Percentiles rank a stretch among this genome's conserved stretches.
These are phyloP conservation scores for Pheosia gnoma DNA, from an alignment of 2,888 invertebrate genomes.

Conservation along the genomic window DNA sequence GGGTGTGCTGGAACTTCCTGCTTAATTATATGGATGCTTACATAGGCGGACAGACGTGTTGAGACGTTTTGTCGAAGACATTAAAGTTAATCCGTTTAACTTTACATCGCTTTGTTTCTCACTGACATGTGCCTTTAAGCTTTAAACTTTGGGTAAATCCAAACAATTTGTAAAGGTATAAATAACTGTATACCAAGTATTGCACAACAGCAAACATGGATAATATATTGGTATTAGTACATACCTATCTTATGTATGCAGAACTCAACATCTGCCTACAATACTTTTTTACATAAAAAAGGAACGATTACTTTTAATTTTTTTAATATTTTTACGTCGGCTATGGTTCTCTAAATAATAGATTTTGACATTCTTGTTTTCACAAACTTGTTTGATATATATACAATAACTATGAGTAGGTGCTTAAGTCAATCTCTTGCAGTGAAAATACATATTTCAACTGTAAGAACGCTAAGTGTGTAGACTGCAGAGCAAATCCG, in stretches of 20 bases:
- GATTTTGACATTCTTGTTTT: too few relatives aligned
- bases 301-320: too few relatives aligned
- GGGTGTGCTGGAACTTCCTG: conserved; percentile 61
- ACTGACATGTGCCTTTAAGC: conserved; percentile 15
- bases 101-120: conserved; percentile 42
- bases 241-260: too few relatives aligned
- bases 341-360: too few relatives aligned
- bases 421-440: conserved; percentile 11
- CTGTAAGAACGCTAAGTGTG: conserved; percentile 22
- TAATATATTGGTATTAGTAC: too few relatives aligned
- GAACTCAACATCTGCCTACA: too few relatives aligned
- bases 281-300: too few relatives aligned
- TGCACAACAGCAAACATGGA: too few relatives aligned
- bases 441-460: conserved; percentile 22
- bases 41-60: conserved; percentile 44
- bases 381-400: too few relatives aligned
- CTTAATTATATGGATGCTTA: conserved; percentile 68
- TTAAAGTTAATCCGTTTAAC: conserved; percentile 45
- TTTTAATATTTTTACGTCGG: too few relatives aligned
- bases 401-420: neutral
- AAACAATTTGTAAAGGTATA: conserved; percentile 8
- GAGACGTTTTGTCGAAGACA: conserved; percentile 45
- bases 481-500: conserved; percentile 37
- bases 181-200: neutral
- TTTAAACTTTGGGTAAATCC: conserved; percentile 6